Evolutionary conservation across 2,113 vertebrate species (phyloP).

Genomic region (Zosterops borbonicus): DNA sequence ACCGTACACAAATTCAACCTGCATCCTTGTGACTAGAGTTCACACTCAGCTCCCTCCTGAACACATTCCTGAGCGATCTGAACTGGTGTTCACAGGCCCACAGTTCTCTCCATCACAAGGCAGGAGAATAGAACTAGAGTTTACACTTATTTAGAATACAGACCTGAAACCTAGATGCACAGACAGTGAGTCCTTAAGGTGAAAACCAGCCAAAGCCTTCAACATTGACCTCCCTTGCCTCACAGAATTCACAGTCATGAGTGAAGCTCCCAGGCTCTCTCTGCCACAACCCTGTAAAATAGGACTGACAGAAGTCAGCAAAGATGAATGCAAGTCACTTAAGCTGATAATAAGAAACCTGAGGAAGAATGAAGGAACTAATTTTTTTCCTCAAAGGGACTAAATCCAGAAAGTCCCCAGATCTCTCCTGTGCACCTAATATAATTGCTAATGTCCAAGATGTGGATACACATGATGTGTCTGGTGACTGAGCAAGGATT

Average conservation of each 20-base stretch:
- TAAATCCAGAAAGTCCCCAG: background rate
- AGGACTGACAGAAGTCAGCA: background rate
- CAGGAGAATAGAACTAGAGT: background rate
- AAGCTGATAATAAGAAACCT: background rate
- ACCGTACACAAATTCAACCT: background rate
- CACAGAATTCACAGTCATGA: background rate
- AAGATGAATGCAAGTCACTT: background rate
- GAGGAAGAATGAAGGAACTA: background rate
- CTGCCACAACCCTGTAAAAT: background rate
- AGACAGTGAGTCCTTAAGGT: background rate
- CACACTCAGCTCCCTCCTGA: background rate
- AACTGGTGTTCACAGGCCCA: background rate
- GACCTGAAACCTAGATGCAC: background rate
- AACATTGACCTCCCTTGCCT: background rate
- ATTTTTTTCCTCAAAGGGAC: background rate
- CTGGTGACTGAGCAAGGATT: background rate
- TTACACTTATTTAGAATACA: background rate
- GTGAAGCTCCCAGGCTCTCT: background rate
- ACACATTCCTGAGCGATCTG: accelerated
- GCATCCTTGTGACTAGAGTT: background rate
- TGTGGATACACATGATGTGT: accelerated
- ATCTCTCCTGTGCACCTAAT: background rate
- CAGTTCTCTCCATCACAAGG: background rate
- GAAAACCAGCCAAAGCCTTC: background rate
- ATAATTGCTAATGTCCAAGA: background rate